Conservation (phyloP, 2,113 vertebrate species). For the Caretta caretta region DNA sequence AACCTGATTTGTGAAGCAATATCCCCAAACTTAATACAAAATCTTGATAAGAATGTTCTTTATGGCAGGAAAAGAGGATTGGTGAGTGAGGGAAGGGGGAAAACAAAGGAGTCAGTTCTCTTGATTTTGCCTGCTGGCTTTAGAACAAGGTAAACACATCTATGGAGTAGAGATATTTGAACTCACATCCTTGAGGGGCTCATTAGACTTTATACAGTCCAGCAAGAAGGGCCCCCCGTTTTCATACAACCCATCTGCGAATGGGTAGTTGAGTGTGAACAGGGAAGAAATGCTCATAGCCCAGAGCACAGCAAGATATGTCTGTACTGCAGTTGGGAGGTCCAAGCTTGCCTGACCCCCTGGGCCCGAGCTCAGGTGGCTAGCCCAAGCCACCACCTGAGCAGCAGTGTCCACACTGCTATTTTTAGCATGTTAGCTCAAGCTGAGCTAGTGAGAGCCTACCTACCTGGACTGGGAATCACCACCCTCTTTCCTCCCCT, state of each 20-base stretch:
- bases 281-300: neutral
- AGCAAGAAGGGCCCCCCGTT: neutral
- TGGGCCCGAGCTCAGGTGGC: neutral
- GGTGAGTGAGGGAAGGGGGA: neutral
- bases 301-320: neutral
- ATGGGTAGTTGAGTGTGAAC: rapidly evolving
- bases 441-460: neutral
- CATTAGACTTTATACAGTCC: neutral
- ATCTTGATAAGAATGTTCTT: neutral
- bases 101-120: neutral
- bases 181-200: neutral
- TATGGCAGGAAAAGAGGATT: neutral
- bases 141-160: neutral
- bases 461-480: neutral
- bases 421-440: neutral
- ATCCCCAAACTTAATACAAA: neutral
- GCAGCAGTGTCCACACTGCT: neutral
- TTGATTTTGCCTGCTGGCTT: neutral
- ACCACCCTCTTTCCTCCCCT: too few relatives aligned
- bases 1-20: neutral
- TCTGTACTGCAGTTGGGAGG: neutral
- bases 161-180: neutral
- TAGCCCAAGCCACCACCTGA: neutral
- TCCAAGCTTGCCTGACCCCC: neutral
- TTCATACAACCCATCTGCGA: rapidly evolving